Base-by-base conservation (phyloP, 2,797 vertebrate genomes). In the Okamejei kenojei region DNA sequence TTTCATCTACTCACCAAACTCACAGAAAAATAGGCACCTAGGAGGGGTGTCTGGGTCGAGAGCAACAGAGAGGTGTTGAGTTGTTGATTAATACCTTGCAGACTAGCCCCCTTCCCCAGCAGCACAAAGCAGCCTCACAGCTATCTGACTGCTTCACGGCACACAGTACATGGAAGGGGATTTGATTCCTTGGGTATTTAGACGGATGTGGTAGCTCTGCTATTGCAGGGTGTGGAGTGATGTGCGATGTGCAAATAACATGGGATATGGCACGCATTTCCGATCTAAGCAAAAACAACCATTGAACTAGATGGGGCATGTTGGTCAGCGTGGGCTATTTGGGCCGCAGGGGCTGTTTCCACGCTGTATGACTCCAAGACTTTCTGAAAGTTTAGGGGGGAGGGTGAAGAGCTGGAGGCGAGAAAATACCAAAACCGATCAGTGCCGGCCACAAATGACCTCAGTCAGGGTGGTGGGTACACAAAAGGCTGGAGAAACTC, bases 11-110 rank as follows among this genome's bases (percentile, higher is more conserved):
- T 21, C 32, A 35, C 45, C n/a, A 68, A 88, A 88, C n/a, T 19
- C 63, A 21, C 63, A 68, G n/a, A 92, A 92, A 54, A 54, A 76
- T 76, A 45, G 90, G 38, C 38, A 74, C 38, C 68, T 26, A 74
- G 68, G 35, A 74, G 90, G 38, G 35, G 13, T 29, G 68, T 35
- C 84, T 88, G 84, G 17, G n/a, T 68, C 35, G n/a, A 19, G 63
- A 88, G 32, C 61, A 88, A 61, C 63, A 68, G 61, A 6, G n/a
- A 88, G n/a, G n/a, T 88, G n/a, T 88, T 35, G n/a, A 35, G 84
- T 17, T 35, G n/a, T 19, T 68, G 84, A 88, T 88, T 68, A 68
- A 88, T 88, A 88, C 84, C 63, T 88, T 88, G 84, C 63, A 88
- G 68, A 88, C 63, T 68, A 23, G 21, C 61, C n/a, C 17, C 15